These are phyloP conservation scores for Bos taurus DNA, from an alignment of 2,113 vertebrate genomes.

Conservation along the genomic window DNA sequence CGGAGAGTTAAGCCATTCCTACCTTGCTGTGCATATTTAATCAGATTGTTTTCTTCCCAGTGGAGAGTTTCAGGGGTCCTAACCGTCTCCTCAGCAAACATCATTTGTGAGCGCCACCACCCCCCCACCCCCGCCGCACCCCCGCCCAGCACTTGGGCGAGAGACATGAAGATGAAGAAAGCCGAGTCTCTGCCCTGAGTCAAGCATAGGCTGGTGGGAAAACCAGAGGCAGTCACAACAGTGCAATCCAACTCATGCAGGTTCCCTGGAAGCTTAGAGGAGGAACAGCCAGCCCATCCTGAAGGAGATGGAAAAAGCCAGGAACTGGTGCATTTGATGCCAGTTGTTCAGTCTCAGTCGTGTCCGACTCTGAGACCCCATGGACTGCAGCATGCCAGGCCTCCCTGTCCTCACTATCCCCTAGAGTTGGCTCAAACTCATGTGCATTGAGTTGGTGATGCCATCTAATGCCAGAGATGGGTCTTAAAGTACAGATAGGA, in stretches of 20 bases:
- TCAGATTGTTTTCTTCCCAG: conserved; percentile 43
- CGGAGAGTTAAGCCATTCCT: conserved; percentile 36
- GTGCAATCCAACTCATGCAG: not conserved
- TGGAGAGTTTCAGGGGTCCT: not conserved
- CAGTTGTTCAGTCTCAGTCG: not conserved
- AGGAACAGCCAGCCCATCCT: not conserved
- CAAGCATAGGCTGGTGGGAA: not conserved
- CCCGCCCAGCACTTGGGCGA: not conserved
- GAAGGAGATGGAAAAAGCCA: not conserved
- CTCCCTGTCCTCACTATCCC: not conserved
- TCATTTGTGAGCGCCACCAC: not conserved
- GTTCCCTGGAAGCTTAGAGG: not conserved
- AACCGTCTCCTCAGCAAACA: not conserved
- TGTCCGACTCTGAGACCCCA: not conserved
- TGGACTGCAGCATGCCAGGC: not conserved
- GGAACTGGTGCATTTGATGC: not conserved
- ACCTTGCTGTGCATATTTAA: conserved; percentile 53
- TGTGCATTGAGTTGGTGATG: not conserved
- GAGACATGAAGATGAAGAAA: conserved; percentile 1
- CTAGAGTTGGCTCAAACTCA: not conserved
- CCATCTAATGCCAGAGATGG: not conserved
- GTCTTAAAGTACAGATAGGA: not conserved
- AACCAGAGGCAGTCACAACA: not conserved
- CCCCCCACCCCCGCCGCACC: fast-evolving
- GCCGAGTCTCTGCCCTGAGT: not conserved